A percentile compares a stretch with the other conserved stretches of the same genome.
Evolutionary conservation across 2,797 vertebrate species (phyloP).

Genomic region (Chelon labrosus): DNA sequence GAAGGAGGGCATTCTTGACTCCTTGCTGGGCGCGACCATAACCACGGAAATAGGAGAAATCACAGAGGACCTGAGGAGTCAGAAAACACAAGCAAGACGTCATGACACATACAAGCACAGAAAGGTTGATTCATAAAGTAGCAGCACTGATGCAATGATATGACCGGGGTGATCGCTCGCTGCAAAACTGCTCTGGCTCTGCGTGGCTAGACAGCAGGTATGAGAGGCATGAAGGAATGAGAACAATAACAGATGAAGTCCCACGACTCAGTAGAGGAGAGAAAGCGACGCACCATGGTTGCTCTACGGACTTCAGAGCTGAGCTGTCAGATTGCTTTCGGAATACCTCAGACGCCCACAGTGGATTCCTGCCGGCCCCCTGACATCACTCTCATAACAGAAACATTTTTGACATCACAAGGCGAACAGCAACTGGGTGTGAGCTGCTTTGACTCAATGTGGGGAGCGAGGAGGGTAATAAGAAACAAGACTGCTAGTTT

Average conservation of each 20-base stretch:
- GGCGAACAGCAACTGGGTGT: slow-evolving; percentile 44
- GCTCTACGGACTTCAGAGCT: slow-evolving; percentile 32
- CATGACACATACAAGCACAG: slow-evolving; percentile 13
- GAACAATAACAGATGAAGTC: slow-evolving; percentile 71
- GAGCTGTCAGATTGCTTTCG: slow-evolving; percentile 62
- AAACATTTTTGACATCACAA: slow-evolving; percentile 49
- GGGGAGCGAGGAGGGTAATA: not conserved
- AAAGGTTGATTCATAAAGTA: slow-evolving; percentile 24
- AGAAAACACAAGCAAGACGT: slow-evolving; percentile 31
- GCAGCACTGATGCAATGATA: slow-evolving; percentile 25
- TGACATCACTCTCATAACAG: slow-evolving; percentile 58
- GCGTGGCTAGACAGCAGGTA: slow-evolving; percentile 70
- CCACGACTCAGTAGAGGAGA: slow-evolving; percentile 56
- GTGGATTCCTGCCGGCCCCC: slow-evolving; percentile 55
- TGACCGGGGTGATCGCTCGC: not conserved
- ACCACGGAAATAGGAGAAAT: slow-evolving; percentile 42
- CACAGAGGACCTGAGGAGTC: slow-evolving; percentile 61
- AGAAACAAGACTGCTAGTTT: not conserved
- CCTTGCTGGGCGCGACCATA: slow-evolving; percentile 57
- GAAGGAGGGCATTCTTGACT: slow-evolving; percentile 54
- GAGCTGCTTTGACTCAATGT: slow-evolving; percentile 16
- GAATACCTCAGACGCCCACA: slow-evolving; percentile 55
- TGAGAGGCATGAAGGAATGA: slow-evolving; percentile 76
- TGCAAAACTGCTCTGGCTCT: slow-evolving; percentile 30
- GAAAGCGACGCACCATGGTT: slow-evolving; percentile 28